Percentiles rank a stretch among this genome's conserved stretches.
These are phyloP conservation scores for Stegana nigrithorax DNA, from an alignment of 2,888 invertebrate species.

Conservation along the genomic window DNA sequence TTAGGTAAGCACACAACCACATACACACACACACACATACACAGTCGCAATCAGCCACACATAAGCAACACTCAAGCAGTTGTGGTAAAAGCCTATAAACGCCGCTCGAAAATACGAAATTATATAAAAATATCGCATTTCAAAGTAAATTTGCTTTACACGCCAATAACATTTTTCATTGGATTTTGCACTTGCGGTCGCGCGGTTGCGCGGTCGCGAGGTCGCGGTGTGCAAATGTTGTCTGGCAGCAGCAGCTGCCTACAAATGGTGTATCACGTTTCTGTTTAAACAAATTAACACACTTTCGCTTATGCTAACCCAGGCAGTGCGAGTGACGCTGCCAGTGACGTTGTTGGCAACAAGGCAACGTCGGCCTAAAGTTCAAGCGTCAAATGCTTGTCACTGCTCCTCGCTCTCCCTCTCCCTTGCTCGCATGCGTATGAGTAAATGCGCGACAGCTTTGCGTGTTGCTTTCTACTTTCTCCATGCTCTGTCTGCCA, in stretches of 20 bases:
- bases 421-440: no score
- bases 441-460: not conserved
- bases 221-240: constrained; percentile 38
- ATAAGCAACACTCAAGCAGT: no score
- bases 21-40: not conserved
- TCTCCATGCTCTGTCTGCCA: no score
- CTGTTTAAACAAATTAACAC: constrained; percentile 59
- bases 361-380: no score
- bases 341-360: not conserved
- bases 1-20: not conserved
- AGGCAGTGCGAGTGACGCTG: constrained; percentile 19
- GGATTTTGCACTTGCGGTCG: not conserved
- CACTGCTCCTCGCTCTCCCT: no score
- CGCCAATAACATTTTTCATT: constrained; percentile 22
- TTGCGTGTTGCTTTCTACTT: not conserved
- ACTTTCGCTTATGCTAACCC: constrained; percentile 25
- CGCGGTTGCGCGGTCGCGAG: not conserved
- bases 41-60: not conserved
- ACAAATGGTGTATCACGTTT: constrained; percentile 44
- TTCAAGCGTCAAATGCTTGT: no score
- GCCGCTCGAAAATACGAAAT: not conserved
- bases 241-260: constrained; percentile 31
- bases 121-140: constrained; percentile 42
- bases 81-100: no score
- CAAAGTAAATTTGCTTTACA: constrained; percentile 54